Evolutionary conservation across 2,888 invertebrate species (phyloP), one percentile per base, ranked within the genome.

Genomic region (Cantharis lateralis): DNA sequence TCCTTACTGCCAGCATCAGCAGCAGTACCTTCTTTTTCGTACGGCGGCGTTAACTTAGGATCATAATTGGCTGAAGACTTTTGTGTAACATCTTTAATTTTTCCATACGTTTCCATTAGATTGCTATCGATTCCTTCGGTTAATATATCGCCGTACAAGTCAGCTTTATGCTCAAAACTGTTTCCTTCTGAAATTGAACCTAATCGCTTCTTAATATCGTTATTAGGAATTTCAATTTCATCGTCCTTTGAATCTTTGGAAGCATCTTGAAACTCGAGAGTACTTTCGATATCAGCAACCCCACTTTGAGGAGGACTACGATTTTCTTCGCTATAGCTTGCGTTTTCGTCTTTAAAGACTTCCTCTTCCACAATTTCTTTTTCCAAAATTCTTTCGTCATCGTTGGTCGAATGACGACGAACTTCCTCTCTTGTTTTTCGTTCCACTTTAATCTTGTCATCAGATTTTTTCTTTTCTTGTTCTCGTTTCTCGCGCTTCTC

Each of bases 31-130:
- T 71, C 71, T 26, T 78, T 72, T n/a, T 74, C 70, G 15, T 72
- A 48, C 63, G 15, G 10, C 0, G 15, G 11, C n/a, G 75, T 72
- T 68, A 75, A 71, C 81, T 83, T 63, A 62, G 61, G 3, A 61
- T 76, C 69, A 10, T 48, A 10, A 66, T 73, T 79, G 16, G 75
- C 16, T 7, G 68, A 77, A 10, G 83, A 82, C 11, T 82, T 82
- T 70, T 85, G 82, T 70, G 87, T 87, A 15, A 78, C 79, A 32
- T 84, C 83, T 26, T 81, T 81, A 62, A 86, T 80, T 87, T 90
- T 91, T 0, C 90, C 88, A 82, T 91, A 92, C 81, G 89, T 91
- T 85, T 91, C 89, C 69, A 91, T 89, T 24, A 91, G 91, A 85
- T 89, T 89, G 81, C 90, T 90, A 84, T 92, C 91, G 62, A 92